Conservation (phyloP, 2,113 vertebrate species). For the Steatornis caripensis region DNA sequence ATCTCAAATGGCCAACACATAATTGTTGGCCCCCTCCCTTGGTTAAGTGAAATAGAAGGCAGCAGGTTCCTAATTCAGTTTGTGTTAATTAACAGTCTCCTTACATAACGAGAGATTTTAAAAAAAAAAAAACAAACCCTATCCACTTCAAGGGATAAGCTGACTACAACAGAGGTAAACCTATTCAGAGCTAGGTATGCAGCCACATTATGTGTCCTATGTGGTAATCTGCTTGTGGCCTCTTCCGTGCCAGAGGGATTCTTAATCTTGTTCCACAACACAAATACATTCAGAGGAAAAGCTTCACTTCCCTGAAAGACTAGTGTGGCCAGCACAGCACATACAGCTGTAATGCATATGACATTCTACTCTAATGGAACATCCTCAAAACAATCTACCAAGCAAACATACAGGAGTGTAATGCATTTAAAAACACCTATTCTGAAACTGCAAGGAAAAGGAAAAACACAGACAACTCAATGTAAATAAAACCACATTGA, state of each 20-base stretch:
- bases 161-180: slow-evolving; percentile 16
- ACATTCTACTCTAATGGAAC: neutral
- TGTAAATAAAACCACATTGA: neutral
- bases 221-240: neutral
- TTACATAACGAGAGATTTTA: slow-evolving; percentile 15
- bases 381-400: neutral
- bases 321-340: neutral
- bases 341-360: neutral
- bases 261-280: neutral
- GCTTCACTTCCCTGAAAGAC: neutral
- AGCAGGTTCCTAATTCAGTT: slow-evolving; percentile 3
- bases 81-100: slow-evolving; percentile 11
- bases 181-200: neutral
- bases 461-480: neutral
- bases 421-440: neutral
- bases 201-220: neutral
- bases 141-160: slow-evolving; percentile 7
- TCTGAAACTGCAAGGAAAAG: neutral
- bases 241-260: neutral
- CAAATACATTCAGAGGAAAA: neutral
- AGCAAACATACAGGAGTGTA: neutral
- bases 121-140: neutral
- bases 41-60: neutral
- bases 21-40: neutral
- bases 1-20: neutral